Base-by-base conservation (phyloP, 2,888 invertebrate species). In the Phytoseiulus persimilis region DNA sequence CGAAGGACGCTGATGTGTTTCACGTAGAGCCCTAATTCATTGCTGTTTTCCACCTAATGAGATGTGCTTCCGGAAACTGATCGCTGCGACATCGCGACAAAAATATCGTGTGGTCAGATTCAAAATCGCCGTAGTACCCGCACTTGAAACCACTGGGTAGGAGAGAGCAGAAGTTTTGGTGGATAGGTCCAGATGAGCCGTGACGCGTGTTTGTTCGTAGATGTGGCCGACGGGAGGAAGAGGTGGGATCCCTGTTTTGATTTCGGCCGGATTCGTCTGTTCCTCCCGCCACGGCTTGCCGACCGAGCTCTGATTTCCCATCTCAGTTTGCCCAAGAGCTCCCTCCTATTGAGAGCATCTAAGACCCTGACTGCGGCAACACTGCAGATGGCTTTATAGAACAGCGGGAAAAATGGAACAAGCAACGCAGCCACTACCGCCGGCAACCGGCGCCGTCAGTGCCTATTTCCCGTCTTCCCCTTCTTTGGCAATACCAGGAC, bases 381-480 rank as follows among this genome's bases (percentile, higher is more conserved):
- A 65, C 65, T 65, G 65, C 65, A 65, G 65, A 65, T 65, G 65
- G 65, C 65, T 65, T 65, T 65, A 65, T 65, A 65, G 65, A 65
- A 65, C 65, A 65, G 65, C 65, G 65, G 65, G 18, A 65, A 39
- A 65, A 65, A 65, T 65, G 65, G 65, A 65, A 65, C 65, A 65
- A 65, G 23, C 5, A 28, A 28, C 5, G 65, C 65, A 65, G 18
- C 65, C 65, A 65, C 65, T 65, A 65, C 65, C 65, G 65, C 65
- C 28, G 18, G 65, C 65, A 65, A 23, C 65, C 65, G 23, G 65
- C 65, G 65, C 9, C 65, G 14, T 28, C 65, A 65, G 65, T 28
- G 65, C 65, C 5, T 23, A 65, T 65, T 65, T 28, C 65, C 28
- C 65, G 65, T 65, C 18, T 28, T 23, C 65, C 65, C 65, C 2